Conservation (phyloP, 2,113 vertebrate genomes). For the Tragelaphus buxtoni region DNA sequence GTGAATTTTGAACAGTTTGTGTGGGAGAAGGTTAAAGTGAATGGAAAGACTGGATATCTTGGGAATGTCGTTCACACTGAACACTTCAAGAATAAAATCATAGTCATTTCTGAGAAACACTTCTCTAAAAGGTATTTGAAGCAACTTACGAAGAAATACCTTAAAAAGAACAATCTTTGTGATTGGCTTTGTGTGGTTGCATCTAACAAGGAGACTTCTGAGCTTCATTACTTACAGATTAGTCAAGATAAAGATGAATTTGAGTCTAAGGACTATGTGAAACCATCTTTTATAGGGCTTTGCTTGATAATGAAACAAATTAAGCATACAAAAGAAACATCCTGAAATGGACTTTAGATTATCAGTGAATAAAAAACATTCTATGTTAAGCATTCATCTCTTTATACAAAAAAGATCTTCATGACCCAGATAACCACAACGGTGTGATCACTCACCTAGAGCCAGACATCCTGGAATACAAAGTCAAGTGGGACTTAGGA, state of each 20-base stretch:
- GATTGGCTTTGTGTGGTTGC: background rate
- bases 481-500: background rate
- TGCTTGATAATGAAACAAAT: background rate
- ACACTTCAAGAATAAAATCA: background rate
- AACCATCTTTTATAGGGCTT: background rate
- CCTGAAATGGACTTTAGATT: background rate
- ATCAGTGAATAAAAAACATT: background rate
- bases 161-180: background rate
- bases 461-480: background rate
- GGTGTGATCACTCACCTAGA: background rate
- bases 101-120: background rate
- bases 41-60: background rate
- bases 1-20: background rate
- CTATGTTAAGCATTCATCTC: background rate
- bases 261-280: background rate
- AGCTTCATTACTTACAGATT: background rate
- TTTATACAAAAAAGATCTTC: background rate
- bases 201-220: background rate
- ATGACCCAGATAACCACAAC: background rate
- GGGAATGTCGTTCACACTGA: background rate
- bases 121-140: background rate
- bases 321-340: background rate
- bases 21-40: background rate
- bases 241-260: background rate
- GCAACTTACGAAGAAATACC: background rate